These are phyloP conservation scores for Trissonchulus sp. DNA, from an alignment of 2,888 invertebrate species.

Conservation along the genomic window DNA sequence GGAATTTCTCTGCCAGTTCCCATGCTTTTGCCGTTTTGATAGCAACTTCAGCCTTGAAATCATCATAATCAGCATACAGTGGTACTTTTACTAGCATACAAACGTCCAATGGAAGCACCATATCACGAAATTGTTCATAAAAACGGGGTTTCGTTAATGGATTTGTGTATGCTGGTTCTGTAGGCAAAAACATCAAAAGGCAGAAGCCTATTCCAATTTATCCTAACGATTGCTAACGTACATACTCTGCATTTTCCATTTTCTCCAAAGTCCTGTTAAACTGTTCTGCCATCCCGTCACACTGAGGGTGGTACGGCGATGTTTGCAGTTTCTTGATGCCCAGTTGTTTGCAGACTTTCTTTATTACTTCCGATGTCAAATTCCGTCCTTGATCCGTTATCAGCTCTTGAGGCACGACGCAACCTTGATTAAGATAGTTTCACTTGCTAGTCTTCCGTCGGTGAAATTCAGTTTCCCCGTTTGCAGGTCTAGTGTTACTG, in stretches of 20 bases:
- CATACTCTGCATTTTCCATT: neutral
- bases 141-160: neutral
- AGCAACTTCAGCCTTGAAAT: neutral
- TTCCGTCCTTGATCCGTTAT: neutral
- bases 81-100: neutral
- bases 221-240: conserved; percentile 1
- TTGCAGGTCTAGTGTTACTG: neutral
- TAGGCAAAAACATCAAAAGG: neutral
- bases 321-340: neutral
- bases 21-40: neutral
- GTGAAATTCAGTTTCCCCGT: too few species aligned
- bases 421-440: too few species aligned
- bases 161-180: conserved; percentile 4
- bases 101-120: neutral
- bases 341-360: neutral
- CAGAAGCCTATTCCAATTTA: neutral
- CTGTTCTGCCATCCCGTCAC: too few species aligned
- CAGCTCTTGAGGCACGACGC: neutral
- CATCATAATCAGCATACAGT: neutral
- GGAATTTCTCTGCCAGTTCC: neutral
- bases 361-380: neutral
- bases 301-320: too few species aligned
- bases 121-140: neutral
- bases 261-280: neutral
- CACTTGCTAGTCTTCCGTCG: too few species aligned